Conservation (phyloP, 2,797 vertebrate genomes). For the Dipus sagitta region DNA sequence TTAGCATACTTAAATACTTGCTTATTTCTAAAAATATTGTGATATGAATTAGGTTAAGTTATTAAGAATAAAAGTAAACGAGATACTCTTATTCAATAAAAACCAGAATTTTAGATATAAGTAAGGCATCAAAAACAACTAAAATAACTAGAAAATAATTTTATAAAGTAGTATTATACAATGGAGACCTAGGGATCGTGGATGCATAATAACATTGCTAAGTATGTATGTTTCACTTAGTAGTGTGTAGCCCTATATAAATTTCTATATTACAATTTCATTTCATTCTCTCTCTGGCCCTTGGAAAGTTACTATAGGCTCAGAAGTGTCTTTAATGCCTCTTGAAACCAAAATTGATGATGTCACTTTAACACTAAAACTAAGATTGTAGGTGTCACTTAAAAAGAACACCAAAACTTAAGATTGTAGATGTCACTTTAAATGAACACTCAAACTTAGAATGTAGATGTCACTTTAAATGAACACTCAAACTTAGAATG, state of each 20-base stretch:
- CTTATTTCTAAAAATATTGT: conserved; percentile 52
- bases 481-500: background rate
- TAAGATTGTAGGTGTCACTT: conserved; percentile 16
- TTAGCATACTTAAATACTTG: conserved; percentile 18
- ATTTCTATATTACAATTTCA: background rate
- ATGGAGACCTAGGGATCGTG: background rate
- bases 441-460: background rate
- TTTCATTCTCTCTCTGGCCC: conserved; percentile 1
- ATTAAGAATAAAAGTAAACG: conserved; percentile 13
- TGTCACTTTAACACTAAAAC: too few species aligned
- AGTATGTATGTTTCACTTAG: background rate
- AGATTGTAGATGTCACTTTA: too few species aligned
- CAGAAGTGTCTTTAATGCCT: conserved; percentile 37
- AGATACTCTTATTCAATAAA: conserved; percentile 40
- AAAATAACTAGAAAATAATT: conserved; percentile 2
- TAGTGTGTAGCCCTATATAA: background rate
- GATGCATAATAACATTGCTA: background rate
- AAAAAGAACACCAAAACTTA: background rate
- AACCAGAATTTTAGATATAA: conserved; percentile 48
- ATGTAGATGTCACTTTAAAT: conserved; percentile 17
- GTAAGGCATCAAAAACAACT: background rate
- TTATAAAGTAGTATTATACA: background rate
- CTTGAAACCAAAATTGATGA: conserved; percentile 12
- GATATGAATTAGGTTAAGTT: conserved; percentile 10
- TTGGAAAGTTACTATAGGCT: conserved; percentile 9